A percentile compares a stretch with the other conserved stretches of the same genome.
Conservation (phyloP, 2,113 vertebrate genomes). For the Clinocottus analis region DNA sequence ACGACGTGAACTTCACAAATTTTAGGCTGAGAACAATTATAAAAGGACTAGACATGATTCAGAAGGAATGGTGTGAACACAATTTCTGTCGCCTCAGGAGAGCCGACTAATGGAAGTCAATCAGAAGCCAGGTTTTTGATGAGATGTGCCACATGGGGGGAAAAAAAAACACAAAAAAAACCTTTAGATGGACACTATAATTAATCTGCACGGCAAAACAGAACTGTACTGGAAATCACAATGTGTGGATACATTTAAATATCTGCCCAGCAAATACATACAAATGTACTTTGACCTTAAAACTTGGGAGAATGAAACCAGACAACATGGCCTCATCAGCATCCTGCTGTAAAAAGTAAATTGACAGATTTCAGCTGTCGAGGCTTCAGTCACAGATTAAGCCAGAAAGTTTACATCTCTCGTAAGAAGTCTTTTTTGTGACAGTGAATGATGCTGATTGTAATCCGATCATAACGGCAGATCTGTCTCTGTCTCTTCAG, state of each 20-base stretch:
- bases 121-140: not conserved
- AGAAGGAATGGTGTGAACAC: not conserved
- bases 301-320: too few species aligned
- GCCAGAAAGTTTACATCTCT: not conserved
- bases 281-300: not conserved
- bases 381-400: not conserved
- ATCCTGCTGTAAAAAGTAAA: not conserved
- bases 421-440: conserved; percentile 18
- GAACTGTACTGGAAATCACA: not conserved
- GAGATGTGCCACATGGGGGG: not conserved
- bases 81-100: not conserved
- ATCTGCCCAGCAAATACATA: not conserved
- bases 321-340: too few species aligned
- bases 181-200: not conserved
- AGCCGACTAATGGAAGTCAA: conserved; percentile 1
- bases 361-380: not conserved
- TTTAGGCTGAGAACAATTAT: not conserved
- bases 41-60: not conserved
- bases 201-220: not conserved
- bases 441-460: conserved; percentile 60
- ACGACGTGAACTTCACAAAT: conserved; percentile 5
- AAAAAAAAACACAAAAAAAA: not conserved
- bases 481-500: conserved; percentile 49
- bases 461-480: conserved; percentile 43
- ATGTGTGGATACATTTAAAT: conserved; percentile 7